A percentile compares a stretch with the other conserved stretches of the same genome.
Evolutionary conservation across 2,797 vertebrate genomes (phyloP).

Genomic region (Astyanax mexicanus): DNA sequence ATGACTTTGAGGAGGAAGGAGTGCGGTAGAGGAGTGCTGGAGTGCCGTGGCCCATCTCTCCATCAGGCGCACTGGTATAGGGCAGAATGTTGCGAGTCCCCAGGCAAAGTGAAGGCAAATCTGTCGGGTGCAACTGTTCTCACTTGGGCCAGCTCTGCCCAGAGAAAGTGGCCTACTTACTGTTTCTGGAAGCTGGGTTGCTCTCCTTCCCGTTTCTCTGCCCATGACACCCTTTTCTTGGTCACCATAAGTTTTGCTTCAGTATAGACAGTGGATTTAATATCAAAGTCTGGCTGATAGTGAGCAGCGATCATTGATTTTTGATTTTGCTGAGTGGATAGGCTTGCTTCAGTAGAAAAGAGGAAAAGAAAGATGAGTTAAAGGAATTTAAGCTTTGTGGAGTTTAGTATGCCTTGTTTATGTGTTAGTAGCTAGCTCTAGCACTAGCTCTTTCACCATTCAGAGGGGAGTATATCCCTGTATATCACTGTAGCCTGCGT

Average conservation of each 20-base stretch:
- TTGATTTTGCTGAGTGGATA: background rate
- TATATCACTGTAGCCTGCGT: too few relatives aligned
- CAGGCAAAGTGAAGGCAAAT: constrained; percentile 84
- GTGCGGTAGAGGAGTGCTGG: constrained; percentile 35
- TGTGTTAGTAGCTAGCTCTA: too few relatives aligned
- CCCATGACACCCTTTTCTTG: constrained; percentile 46
- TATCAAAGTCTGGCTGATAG: too few relatives aligned
- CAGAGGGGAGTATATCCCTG: too few relatives aligned
- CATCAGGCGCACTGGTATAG: constrained; percentile 65
- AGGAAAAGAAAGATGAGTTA: background rate
- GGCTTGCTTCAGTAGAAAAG: background rate
- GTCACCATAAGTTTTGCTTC: constrained; percentile 24
- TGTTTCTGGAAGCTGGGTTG: constrained; percentile 61
- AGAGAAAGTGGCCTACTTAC: constrained; percentile 86
- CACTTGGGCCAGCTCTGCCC: constrained; percentile 81
- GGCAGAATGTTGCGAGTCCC: constrained; percentile 80
- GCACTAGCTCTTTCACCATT: too few relatives aligned
- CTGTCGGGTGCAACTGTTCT: constrained; percentile 85
- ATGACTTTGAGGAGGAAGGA: constrained; percentile 37
- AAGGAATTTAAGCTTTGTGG: background rate
- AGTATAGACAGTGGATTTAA: background rate
- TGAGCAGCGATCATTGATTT: background rate
- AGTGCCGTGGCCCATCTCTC: constrained; percentile 61
- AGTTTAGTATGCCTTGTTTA: too few relatives aligned
- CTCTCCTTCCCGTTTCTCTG: constrained; percentile 57